Conservation (phyloP, 2,797 vertebrate species). For the Aldrovandia affinis region DNA sequence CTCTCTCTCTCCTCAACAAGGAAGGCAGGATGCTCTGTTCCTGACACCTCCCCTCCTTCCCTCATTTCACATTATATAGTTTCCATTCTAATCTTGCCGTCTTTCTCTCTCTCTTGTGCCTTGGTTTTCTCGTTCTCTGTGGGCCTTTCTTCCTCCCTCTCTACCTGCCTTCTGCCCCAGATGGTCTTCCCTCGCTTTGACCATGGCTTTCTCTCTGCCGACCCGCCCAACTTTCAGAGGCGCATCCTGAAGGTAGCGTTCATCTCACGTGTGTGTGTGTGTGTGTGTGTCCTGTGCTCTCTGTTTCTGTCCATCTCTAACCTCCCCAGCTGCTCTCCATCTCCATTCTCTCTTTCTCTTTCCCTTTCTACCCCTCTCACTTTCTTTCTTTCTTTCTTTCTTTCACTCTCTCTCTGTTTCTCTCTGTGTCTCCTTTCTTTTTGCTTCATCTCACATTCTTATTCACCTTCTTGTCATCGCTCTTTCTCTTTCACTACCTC, state of each 20-base stretch:
- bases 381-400: too few species aligned
- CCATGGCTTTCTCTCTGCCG: constrained; percentile 83
- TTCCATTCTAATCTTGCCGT: constrained; percentile 1
- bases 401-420: too few species aligned
- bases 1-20: background rate
- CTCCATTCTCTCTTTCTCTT: constrained; percentile 18
- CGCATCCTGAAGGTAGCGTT: constrained; percentile 85
- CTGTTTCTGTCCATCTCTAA: constrained; percentile 34
- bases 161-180: constrained; percentile 59
- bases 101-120: constrained; percentile 24
- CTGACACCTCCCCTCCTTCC: constrained; percentile 3
- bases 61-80: constrained; percentile 5
- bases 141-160: constrained; percentile 48
- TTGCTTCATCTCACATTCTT: background rate
- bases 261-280: constrained; percentile 39
- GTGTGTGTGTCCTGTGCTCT: background rate
- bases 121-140: constrained; percentile 32
- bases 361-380: too few species aligned
- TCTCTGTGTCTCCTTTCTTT: background rate
- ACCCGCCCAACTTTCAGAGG: constrained; percentile 80
- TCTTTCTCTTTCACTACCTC: background rate
- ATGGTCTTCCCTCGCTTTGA: constrained; percentile 86
- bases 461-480: background rate
- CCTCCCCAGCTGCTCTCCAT: background rate
- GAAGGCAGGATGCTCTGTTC: background rate